Conservation (phyloP, 2,797 vertebrate genomes). For the Momotus momota region DNA sequence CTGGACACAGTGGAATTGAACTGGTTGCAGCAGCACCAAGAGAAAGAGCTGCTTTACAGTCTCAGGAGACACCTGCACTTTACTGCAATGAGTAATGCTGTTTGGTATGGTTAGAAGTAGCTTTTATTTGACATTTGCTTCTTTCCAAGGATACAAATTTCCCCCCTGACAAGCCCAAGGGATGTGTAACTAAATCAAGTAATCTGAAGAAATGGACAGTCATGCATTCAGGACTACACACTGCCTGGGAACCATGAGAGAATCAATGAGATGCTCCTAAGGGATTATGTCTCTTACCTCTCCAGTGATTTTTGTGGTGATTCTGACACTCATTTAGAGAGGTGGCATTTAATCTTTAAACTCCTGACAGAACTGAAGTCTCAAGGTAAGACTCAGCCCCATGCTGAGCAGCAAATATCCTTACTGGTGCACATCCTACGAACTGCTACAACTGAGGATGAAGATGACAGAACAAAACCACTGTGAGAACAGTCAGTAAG, state of each 20-base stretch:
- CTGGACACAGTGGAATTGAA: neutral
- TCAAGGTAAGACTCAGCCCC: slow-evolving; percentile 30
- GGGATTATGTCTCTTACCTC: slow-evolving; percentile 48
- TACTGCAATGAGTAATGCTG: neutral
- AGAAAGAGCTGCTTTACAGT: neutral
- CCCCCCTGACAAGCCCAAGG: neutral
- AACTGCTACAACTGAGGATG: neutral
- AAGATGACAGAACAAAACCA: neutral
- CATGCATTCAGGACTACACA: neutral
- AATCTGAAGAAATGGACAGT: slow-evolving; percentile 23
- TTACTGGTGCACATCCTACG: neutral
- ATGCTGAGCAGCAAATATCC: slow-evolving; percentile 10
- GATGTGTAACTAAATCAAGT: slow-evolving; percentile 35
- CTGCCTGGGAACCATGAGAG: slow-evolving; percentile 22
- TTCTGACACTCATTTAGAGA: slow-evolving; percentile 54
- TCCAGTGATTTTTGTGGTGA: slow-evolving; percentile 49
- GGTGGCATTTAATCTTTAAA: slow-evolving; percentile 63
- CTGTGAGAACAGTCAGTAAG: neutral
- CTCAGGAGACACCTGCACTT: neutral
- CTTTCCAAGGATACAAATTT: slow-evolving; percentile 45
- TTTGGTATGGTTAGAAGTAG: neutral
- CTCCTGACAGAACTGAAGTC: slow-evolving; percentile 11
- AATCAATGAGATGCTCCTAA: slow-evolving; percentile 50
- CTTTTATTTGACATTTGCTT: slow-evolving; percentile 11
- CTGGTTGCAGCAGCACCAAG: neutral